Evolutionary conservation across 2,797 vertebrate genomes (phyloP).

Genomic region (Xenops minutus): DNA sequence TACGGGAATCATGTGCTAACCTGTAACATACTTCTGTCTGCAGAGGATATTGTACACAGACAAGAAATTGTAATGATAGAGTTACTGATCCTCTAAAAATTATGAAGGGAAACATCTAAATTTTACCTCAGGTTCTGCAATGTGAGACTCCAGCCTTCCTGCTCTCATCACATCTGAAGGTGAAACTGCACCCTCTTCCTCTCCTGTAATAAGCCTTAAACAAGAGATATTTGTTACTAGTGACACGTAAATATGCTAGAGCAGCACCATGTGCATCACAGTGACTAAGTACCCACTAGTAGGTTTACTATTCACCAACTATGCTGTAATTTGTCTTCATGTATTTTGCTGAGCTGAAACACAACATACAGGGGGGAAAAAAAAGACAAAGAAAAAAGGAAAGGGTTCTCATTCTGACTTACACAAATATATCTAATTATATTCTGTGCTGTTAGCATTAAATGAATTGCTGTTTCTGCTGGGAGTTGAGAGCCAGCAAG

Average conservation of each 20-base stretch:
- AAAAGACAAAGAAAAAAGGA: not conserved
- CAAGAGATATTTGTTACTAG: not conserved
- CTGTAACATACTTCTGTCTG: not conserved
- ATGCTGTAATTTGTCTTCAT: not conserved
- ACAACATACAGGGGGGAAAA: not conserved
- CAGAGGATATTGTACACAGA: not conserved
- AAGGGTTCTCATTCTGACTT: not conserved
- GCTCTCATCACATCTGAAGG: fast-evolving
- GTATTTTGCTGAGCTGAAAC: not conserved
- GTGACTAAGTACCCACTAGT: not conserved
- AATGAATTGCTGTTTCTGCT: conserved; percentile 38
- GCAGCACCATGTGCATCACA: not conserved
- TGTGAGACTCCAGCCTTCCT: not conserved
- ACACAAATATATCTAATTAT: conserved; percentile 53
- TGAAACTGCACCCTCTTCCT: not conserved
- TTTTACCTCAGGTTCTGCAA: not conserved
- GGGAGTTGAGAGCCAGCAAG: conserved; percentile 3
- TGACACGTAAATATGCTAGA: not conserved
- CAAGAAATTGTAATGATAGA: not conserved
- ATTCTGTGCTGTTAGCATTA: conserved; percentile 10
- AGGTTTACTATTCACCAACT: not conserved
- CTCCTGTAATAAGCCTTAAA: not conserved
- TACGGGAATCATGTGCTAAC: not conserved
- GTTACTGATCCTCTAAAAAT: not conserved
- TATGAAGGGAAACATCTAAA: not conserved